These are phyloP conservation scores for Tiliacea citrago DNA, from an alignment of 2,888 invertebrate genomes.

Conservation along the genomic window DNA sequence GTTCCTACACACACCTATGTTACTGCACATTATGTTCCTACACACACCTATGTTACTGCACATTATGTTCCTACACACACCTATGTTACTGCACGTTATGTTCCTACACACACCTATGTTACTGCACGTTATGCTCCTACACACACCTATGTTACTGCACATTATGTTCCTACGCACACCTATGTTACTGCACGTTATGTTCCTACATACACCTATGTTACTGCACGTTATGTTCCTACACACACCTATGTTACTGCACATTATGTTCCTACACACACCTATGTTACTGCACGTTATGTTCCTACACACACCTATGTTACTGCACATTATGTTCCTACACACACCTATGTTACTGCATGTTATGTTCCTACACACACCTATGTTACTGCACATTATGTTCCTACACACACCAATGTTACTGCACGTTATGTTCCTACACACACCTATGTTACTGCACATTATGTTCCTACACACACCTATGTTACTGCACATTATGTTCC, in stretches of 20 bases:
- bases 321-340: background rate
- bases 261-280: slow-evolving; percentile 11
- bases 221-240: background rate
- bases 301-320: slow-evolving; percentile 14
- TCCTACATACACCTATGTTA: slow-evolving; percentile 13
- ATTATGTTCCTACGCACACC: slow-evolving; percentile 5
- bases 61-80: slow-evolving; percentile 6
- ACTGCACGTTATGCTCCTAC: background rate
- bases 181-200: slow-evolving; percentile 1
- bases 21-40: background rate
- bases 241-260: slow-evolving; percentile 12
- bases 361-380: slow-evolving; percentile 11
- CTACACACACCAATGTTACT: slow-evolving; percentile 13
- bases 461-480: slow-evolving; percentile 12
- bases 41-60: slow-evolving; percentile 14
- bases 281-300: background rate
- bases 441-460: slow-evolving; percentile 1
- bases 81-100: background rate
- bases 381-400: background rate
- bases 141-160: slow-evolving; percentile 13
- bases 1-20: slow-evolving; percentile 13
- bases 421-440: slow-evolving; percentile 2
- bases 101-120: slow-evolving; percentile 14
- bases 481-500: background rate
- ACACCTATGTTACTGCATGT: slow-evolving; percentile 11